Evolutionary conservation across 2,888 invertebrate genomes (phyloP).

Genomic region (Heliconius charithonia): DNA sequence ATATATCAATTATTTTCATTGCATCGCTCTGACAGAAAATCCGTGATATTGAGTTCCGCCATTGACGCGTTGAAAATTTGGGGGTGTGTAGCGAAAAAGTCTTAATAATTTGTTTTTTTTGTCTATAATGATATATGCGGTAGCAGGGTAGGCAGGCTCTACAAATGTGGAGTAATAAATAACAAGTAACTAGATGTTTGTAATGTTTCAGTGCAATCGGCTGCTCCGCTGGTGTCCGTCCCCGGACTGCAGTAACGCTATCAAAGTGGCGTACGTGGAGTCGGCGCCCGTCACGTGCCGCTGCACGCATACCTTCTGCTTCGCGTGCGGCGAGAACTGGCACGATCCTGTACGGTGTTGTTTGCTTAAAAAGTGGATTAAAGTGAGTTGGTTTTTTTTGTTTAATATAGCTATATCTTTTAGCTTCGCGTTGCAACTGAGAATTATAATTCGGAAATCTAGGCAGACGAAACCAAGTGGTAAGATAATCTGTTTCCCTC

Average conservation of each 20-base stretch:
- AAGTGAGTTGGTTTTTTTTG: slow-evolving; percentile 68
- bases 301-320: slow-evolving; percentile 97
- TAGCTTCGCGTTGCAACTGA: no score
- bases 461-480: not conserved
- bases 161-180: no score
- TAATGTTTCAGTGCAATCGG: slow-evolving; percentile 91
- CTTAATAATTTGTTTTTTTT: not conserved
- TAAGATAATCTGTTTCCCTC: not conserved
- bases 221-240: slow-evolving; percentile 99
- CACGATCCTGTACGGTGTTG: slow-evolving; percentile 99
- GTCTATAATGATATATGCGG: no score
- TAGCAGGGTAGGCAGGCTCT: no score
- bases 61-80: not conserved
- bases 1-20: no score
- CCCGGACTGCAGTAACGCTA: slow-evolving; percentile 98
- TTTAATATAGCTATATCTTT: not conserved
- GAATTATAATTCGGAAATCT: not conserved
- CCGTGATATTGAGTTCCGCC: not conserved
- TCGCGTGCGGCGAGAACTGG: slow-evolving; percentile 98
- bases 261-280: slow-evolving; percentile 96
- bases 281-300: slow-evolving; percentile 95
- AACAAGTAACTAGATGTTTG: not conserved
- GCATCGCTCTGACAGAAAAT: not conserved
- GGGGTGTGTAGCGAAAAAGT: not conserved
- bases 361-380: slow-evolving; percentile 97